These are phyloP conservation scores for Polyodon spathula DNA, from an alignment of 2,113 vertebrate species.

Conservation along the genomic window DNA sequence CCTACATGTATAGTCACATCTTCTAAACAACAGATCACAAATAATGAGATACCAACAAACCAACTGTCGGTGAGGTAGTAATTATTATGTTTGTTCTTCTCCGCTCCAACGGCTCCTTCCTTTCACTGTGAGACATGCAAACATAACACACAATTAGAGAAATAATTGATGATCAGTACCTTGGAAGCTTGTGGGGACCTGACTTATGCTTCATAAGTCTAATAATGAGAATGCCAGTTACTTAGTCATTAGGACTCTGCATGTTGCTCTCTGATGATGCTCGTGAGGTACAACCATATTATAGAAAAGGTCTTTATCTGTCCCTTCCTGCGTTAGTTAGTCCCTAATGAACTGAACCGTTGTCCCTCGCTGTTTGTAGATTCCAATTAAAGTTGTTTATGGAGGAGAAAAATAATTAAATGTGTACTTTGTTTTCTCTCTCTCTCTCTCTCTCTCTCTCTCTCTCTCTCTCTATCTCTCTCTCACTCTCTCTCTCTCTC, in stretches of 20 bases:
- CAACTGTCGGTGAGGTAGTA: conserved; percentile 51
- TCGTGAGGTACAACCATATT: conserved; percentile 28
- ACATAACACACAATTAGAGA: conserved; percentile 67
- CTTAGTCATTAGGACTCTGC: conserved; percentile 53
- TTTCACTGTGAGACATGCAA: conserved; percentile 55
- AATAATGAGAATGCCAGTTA: conserved; percentile 58
- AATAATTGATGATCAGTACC: conserved; percentile 67
- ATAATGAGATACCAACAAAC: conserved; percentile 56
- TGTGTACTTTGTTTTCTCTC: conserved; percentile 44
- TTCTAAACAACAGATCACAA: conserved; percentile 51
- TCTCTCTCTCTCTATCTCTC: too few relatives aligned
- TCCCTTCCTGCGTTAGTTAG: conserved; percentile 41
- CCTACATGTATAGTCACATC: conserved; percentile 48
- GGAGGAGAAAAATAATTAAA: conserved; percentile 59
- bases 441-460: too few relatives aligned
- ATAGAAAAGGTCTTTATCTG: conserved; percentile 54
- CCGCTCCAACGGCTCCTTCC: conserved; percentile 48
- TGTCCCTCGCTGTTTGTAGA: conserved; percentile 50
- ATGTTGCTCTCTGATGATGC: conserved; percentile 35
- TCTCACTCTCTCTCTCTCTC: too few relatives aligned
- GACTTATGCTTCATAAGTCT: conserved; percentile 51
- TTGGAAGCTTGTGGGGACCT: conserved; percentile 56
- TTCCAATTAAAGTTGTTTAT: conserved; percentile 66
- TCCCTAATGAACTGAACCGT: conserved; percentile 53
- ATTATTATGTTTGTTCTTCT: conserved; percentile 49